phyloP scores from a whole-genome alignment of 2,797 vertebrate genomes.

The Synanceia verrucosa region DNA sequence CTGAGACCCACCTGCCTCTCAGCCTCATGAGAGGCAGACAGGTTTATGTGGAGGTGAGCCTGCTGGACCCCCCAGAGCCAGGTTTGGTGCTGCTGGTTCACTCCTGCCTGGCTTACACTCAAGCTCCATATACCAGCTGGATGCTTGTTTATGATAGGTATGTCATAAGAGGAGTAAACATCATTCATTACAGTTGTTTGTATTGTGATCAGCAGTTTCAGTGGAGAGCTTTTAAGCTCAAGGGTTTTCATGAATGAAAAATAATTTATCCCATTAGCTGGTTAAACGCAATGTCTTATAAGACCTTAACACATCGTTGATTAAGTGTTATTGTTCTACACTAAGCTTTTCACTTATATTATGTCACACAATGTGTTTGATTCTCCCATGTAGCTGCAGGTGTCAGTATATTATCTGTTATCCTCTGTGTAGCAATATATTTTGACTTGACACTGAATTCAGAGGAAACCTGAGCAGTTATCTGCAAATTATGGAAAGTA shows the following conservation, averaged over 20 bases:
- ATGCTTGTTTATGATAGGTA: conserved; percentile 64
- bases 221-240: neutral
- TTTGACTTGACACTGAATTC: neutral
- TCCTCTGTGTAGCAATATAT: neutral
- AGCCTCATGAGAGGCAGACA: conserved; percentile 32
- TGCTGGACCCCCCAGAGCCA: conserved; percentile 43
- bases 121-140: conserved; percentile 45
- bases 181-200: neutral
- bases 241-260: neutral
- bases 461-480: neutral
- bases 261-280: neutral
- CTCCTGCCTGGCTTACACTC: conserved; percentile 67
- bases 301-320: neutral
- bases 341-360: neutral
- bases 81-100: conserved; percentile 64
- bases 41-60: conserved; percentile 62
- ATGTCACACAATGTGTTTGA: neutral
- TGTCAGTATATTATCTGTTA: neutral
- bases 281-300: neutral
- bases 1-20: conserved; percentile 60
- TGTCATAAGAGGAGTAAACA: no score
- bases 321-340: neutral
- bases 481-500: neutral
- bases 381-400: neutral
- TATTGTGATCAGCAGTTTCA: neutral